A percentile compares a stretch with the other conserved stretches of the same genome.
Evolutionary conservation across 2,113 vertebrate species (phyloP).

Genomic region (Myotis davidii): DNA sequence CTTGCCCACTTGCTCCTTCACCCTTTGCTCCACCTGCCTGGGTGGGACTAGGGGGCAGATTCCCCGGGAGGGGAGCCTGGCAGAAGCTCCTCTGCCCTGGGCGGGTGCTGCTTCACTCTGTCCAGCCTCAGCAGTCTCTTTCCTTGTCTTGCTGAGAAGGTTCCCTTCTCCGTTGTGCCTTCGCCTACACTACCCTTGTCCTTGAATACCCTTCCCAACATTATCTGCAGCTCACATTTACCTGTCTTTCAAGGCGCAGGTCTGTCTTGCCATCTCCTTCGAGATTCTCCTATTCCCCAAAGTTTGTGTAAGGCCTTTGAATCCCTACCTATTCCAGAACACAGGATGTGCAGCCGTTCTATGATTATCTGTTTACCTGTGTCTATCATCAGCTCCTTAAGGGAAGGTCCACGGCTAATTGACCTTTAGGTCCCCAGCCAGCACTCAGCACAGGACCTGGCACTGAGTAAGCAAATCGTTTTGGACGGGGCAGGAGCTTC

Average conservation of each 20-base stretch:
- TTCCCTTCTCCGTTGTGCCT: background rate
- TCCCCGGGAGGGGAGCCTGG: background rate
- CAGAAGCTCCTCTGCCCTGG: background rate
- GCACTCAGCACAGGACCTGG: background rate
- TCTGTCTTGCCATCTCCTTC: constrained; percentile 15
- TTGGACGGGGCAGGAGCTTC: background rate
- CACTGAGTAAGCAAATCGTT: background rate
- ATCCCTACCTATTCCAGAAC: background rate
- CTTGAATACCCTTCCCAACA: background rate
- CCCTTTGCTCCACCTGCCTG: background rate
- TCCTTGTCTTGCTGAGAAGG: background rate
- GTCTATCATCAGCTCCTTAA: background rate
- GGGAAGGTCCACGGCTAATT: background rate
- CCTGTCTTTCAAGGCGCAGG: constrained; percentile 19
- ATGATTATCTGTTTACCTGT: background rate
- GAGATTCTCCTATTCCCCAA: background rate
- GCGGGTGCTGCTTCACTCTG: background rate
- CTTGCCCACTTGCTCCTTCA: background rate
- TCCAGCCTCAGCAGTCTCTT: background rate
- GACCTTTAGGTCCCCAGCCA: background rate
- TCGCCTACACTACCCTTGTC: background rate
- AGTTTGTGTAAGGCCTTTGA: background rate
- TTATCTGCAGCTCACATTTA: background rate
- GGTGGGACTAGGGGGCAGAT: background rate
- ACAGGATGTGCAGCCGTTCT: background rate